Percentiles rank a stretch among this genome's conserved stretches.
These are phyloP conservation scores for Syngnathus typhle DNA, from an alignment of 2,113 vertebrate species.

Conservation along the genomic window DNA sequence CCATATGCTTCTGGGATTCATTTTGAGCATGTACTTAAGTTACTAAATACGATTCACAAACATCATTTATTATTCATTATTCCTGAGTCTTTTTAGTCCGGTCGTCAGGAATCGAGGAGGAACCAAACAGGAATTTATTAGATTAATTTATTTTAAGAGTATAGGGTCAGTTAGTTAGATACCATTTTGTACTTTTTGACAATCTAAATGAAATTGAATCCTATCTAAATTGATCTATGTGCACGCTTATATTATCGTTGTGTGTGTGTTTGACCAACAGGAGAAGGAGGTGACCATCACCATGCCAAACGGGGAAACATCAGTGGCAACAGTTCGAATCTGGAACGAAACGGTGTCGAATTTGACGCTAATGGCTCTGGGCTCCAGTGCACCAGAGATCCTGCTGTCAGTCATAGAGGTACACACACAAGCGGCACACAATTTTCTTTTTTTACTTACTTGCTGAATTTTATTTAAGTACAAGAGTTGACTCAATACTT, in stretches of 20 bases:
- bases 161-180: background rate
- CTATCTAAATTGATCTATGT: too few relatives aligned
- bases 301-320: conserved; percentile 90
- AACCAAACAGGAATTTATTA: background rate
- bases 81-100: background rate
- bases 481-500: too few relatives aligned
- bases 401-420: conserved; percentile 89
- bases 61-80: background rate
- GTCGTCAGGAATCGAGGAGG: background rate
- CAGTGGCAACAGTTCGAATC: conserved; percentile 88
- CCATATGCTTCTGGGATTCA: background rate
- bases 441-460: background rate
- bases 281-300: conserved; percentile 97
- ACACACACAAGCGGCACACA: conserved; percentile 22
- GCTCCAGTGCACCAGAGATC: conserved; percentile 92
- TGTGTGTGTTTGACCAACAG: conserved; percentile 55
- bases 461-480: too few relatives aligned
- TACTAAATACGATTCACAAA: background rate
- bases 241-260: background rate
- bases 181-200: too few relatives aligned
- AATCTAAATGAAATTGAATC: too few relatives aligned
- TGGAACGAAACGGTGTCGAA: conserved; percentile 98
- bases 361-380: conserved; percentile 88
- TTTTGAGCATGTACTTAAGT: background rate
- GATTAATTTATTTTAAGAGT: background rate